A percentile compares a stretch with the other conserved stretches of the same genome.
Evolutionary conservation across 2,888 invertebrate species (phyloP).

Genomic region (Criorhina ranunculi): DNA sequence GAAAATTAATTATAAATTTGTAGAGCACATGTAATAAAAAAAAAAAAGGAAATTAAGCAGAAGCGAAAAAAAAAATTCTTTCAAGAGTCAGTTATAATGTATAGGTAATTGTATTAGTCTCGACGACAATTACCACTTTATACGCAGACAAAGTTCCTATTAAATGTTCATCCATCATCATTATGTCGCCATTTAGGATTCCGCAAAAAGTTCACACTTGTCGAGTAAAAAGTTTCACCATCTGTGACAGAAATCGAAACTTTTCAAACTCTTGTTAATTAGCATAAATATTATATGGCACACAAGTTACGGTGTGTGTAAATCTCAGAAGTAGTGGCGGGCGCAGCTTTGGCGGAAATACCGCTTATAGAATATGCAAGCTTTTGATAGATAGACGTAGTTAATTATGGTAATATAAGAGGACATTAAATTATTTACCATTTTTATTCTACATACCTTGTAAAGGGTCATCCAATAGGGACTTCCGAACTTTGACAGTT

Average conservation of each 20-base stretch:
- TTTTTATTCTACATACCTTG: no score
- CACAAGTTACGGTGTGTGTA: constrained; percentile 10
- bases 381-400: background rate
- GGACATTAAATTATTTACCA: no score
- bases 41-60: background rate
- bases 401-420: constrained; percentile 9
- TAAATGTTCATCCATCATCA: constrained; percentile 46
- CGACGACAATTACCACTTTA: constrained; percentile 7
- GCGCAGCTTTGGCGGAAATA: background rate
- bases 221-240: constrained; percentile 20
- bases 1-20: constrained; percentile 11
- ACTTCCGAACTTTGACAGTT: no score
- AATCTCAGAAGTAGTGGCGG: background rate
- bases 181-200: constrained; percentile 20
- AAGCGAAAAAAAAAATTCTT: background rate
- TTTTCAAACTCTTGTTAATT: constrained; percentile 37
- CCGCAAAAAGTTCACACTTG: constrained; percentile 25
- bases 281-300: constrained; percentile 13
- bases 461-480: no score
- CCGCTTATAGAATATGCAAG: background rate
- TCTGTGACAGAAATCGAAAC: constrained; percentile 23
- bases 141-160: constrained; percentile 4
- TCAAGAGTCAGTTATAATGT: background rate
- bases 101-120: background rate
- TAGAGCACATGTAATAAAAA: background rate